A percentile compares a stretch with the other conserved stretches of the same genome.
phyloP scores from a whole-genome alignment of 2,888 invertebrate species.

The Leucophenga montana region DNA sequence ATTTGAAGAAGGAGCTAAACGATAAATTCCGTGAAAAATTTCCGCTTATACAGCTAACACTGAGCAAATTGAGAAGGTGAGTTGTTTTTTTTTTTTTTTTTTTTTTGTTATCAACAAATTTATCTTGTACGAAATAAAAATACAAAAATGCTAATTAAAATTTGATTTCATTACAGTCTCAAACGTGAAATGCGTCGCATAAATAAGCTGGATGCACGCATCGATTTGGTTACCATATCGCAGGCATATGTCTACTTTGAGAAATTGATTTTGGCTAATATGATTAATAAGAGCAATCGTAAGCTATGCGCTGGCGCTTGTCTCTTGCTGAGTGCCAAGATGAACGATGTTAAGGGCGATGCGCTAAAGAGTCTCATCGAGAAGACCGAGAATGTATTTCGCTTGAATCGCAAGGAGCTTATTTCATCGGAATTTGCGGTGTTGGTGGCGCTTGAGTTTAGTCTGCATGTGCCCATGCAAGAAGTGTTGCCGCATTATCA shows the following conservation, averaged over 20 bases:
- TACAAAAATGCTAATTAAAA: too few relatives aligned
- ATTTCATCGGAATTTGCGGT: slow-evolving; percentile 95
- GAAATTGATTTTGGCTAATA: slow-evolving; percentile 90
- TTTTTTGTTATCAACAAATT: not conserved
- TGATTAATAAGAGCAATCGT: slow-evolving; percentile 95
- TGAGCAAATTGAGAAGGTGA: slow-evolving; percentile 96
- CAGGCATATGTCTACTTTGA: slow-evolving; percentile 99
- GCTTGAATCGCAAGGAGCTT: slow-evolving; percentile 91
- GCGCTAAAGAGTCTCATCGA: slow-evolving; percentile 89
- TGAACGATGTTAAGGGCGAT: slow-evolving; percentile 97
- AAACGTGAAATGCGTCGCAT: slow-evolving; percentile 97
- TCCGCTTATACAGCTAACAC: slow-evolving; percentile 93
- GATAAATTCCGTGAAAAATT: slow-evolving; percentile 97
- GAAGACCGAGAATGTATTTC: slow-evolving; percentile 92
- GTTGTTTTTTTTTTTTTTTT: slow-evolving; percentile 6
- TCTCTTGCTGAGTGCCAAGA: slow-evolving; percentile 92
- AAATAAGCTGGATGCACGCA: slow-evolving; percentile 85
- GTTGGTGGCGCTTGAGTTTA: slow-evolving; percentile 94
- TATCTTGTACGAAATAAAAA: not conserved
- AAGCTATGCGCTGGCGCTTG: slow-evolving; percentile 97
- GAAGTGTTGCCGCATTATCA: slow-evolving; percentile 97
- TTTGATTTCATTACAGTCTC: slow-evolving; percentile 80
- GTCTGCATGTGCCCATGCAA: slow-evolving; percentile 90
- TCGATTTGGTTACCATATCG: slow-evolving; percentile 93
- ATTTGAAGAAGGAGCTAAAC: slow-evolving; percentile 96